These are phyloP conservation scores for Aurelia sp. DNA, from an alignment of 30 jellyfish, hydroid and myxozoan genomes.

Conservation along the genomic window DNA sequence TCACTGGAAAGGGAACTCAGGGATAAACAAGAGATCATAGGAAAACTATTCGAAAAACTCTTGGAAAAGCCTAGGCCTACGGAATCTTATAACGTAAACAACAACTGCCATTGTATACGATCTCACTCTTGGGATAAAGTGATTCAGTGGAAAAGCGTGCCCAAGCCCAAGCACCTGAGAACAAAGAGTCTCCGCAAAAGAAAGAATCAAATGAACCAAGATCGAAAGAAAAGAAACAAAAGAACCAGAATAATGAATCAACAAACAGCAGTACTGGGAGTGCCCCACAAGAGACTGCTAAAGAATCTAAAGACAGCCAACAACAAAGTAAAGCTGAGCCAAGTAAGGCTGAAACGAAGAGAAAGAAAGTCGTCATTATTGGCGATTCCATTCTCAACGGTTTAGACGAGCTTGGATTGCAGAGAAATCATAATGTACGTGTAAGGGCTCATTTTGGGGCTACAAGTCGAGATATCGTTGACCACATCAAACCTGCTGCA, in stretches of 20 bases:
- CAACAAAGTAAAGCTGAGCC: too few species aligned
- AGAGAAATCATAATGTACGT: constrained; percentile 8
- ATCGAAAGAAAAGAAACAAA: constrained; percentile 21
- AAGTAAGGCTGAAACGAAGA: too few species aligned
- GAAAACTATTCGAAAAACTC: background rate
- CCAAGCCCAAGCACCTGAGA: constrained; percentile 10
- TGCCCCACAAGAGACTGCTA: constrained; percentile 10
- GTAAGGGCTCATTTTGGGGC: constrained; percentile 1
- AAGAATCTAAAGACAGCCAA: too few species aligned
- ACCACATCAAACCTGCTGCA: constrained; percentile 13
- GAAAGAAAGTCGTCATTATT: too few species aligned
- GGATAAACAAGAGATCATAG: background rate
- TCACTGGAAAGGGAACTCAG: too few species aligned
- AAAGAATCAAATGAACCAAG: constrained; percentile 31
- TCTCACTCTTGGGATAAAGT: background rate
- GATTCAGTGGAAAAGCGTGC: constrained; percentile 17
- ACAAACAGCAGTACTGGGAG: constrained; percentile 3
- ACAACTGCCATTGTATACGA: constrained; percentile 2
- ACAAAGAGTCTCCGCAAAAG: constrained; percentile 12
- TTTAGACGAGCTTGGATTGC: constrained; percentile 21
- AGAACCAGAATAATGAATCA: constrained; percentile 15
- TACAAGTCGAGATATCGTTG: constrained; percentile 26
- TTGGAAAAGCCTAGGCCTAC: background rate
- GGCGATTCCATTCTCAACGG: constrained; percentile 23
- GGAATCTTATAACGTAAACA: constrained; percentile 6